A percentile compares a stretch with the other conserved stretches of the same genome.
Evolutionary conservation across 2,797 vertebrate genomes (phyloP).

Genomic region (Eutrigla gurnardus): DNA sequence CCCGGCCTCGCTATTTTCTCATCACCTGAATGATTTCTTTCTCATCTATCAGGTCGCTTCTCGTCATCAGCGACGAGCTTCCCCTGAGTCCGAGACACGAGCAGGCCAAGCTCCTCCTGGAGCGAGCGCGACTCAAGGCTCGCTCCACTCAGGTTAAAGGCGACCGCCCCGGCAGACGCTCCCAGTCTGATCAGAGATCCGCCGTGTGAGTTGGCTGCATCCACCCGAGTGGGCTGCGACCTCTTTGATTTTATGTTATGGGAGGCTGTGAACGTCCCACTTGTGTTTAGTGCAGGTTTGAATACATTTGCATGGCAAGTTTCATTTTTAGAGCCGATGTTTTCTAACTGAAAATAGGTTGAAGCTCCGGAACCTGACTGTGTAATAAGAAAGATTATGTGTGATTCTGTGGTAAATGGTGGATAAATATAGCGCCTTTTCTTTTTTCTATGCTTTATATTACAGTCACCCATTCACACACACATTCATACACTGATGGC

Average conservation of each 20-base stretch:
- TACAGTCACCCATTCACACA: too few relatives aligned
- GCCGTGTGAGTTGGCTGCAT: conserved; percentile 68
- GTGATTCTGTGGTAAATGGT: conserved; percentile 31
- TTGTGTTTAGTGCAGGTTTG: conserved; percentile 6
- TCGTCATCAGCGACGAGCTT: conserved; percentile 81
- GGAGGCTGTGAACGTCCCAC: neutral
- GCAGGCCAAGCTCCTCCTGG: conserved; percentile 92
- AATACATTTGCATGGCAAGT: neutral
- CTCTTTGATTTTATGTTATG: neutral
- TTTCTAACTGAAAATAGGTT: conserved; percentile 47
- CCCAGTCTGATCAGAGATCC: conserved; percentile 75
- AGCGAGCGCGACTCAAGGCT: conserved; percentile 92
- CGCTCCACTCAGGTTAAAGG: conserved; percentile 88
- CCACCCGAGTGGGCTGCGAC: neutral
- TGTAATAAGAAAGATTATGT: conserved; percentile 26
- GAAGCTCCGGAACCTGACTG: conserved; percentile 24
- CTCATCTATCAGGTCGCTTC: conserved; percentile 81
- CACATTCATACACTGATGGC: too few relatives aligned
- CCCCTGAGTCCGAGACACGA: conserved; percentile 90
- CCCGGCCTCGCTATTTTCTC: neutral
- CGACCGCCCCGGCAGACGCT: conserved; percentile 82
- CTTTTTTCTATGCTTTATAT: too few relatives aligned
- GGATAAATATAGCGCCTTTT: too few relatives aligned
- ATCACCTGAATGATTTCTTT: neutral
- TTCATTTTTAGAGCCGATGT: conserved; percentile 31